phyloP scores from a whole-genome alignment of 2,113 vertebrate species.

The Mus pahari region DNA sequence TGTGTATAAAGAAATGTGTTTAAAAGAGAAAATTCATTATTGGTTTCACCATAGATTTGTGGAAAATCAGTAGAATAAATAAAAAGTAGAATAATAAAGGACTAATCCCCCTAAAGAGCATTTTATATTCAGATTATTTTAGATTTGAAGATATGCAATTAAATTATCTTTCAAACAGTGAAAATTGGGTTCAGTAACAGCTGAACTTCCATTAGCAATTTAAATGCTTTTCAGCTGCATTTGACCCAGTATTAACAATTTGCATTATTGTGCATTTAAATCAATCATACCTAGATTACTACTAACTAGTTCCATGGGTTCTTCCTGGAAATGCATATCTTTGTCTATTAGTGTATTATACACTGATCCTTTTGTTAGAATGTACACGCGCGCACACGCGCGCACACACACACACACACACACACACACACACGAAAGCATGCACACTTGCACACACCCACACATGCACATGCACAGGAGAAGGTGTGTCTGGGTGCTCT shows the following conservation, averaged over 20 bases:
- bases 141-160: conserved; percentile 53
- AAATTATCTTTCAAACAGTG: conserved; percentile 49
- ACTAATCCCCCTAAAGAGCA: conserved; percentile 40
- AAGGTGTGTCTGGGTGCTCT: background rate
- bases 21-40: background rate
- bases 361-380: conserved; percentile 18
- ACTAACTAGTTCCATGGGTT: conserved; percentile 45
- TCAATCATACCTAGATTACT: conserved; percentile 60
- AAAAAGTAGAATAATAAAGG: conserved; percentile 1
- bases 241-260: conserved; percentile 64
- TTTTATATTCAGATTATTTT: conserved; percentile 63
- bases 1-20: conserved; percentile 10
- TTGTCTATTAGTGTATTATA: background rate
- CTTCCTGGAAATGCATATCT: conserved; percentile 16
- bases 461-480: background rate
- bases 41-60: conserved; percentile 26
- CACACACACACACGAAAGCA: background rate
- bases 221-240: conserved; percentile 38
- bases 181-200: conserved; percentile 50
- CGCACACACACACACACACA: background rate
- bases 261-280: conserved; percentile 63
- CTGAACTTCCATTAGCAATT: conserved; percentile 41
- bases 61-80: background rate
- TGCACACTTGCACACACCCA: background rate
- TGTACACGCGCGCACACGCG: no score